Evolutionary conservation across 2,797 vertebrate genomes (phyloP).

Genomic region (Gymnocypris eckloni): DNA sequence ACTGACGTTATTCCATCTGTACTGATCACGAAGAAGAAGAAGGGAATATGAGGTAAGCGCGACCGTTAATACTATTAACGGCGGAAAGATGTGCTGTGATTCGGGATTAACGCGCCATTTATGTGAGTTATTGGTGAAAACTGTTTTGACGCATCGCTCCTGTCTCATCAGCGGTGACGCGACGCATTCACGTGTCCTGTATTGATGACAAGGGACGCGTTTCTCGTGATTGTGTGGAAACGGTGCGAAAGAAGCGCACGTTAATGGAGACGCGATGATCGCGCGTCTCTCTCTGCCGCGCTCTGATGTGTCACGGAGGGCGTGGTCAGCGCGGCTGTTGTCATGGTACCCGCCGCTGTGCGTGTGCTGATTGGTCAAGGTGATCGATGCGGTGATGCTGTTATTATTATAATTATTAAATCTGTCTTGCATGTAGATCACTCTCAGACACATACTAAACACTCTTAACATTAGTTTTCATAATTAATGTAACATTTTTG

Average conservation of each 20-base stretch:
- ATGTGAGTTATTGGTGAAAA: neutral
- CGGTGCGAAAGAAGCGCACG: neutral
- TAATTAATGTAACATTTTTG: too few relatives aligned
- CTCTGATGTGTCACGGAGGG: slow-evolving; percentile 67
- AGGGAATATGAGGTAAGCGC: slow-evolving; percentile 79
- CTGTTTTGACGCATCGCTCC: neutral
- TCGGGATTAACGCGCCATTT: neutral
- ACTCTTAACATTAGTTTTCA: too few relatives aligned
- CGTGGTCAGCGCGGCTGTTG: slow-evolving; percentile 64
- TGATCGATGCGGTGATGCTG: neutral
- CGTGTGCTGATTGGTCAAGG: slow-evolving; percentile 38
- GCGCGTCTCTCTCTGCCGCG: neutral
- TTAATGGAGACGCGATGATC: slow-evolving; percentile 3
- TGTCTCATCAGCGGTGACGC: neutral
- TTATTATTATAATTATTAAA: too few relatives aligned
- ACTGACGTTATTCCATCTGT: slow-evolving; percentile 47
- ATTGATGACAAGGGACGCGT: neutral
- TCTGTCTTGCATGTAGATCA: too few relatives aligned
- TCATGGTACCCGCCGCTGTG: slow-evolving; percentile 68
- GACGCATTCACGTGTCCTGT: neutral
- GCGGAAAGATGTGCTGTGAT: too few relatives aligned
- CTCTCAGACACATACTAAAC: too few relatives aligned
- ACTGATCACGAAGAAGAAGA: slow-evolving; percentile 51
- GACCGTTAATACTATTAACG: neutral
- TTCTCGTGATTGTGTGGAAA: neutral